Evolutionary conservation across 2,888 invertebrate species (phyloP), one percentile per base, ranked within the genome.

Genomic region (Eledona agricola): DNA sequence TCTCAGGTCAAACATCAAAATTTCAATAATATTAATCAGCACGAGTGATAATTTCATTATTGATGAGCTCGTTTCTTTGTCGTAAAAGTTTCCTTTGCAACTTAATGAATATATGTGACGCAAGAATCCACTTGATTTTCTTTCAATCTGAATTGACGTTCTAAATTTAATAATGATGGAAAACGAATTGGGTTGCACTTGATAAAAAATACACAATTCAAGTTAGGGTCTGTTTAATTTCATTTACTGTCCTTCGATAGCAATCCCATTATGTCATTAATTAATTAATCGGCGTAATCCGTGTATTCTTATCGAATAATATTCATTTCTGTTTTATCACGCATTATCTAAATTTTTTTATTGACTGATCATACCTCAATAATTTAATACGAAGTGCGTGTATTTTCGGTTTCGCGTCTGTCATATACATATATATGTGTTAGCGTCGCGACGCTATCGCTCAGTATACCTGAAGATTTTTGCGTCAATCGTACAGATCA

Each of bases 391-490:
- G 54, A 57, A 57, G 54, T 60, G 62, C 32, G 52, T 56, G 54
- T 62, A 62, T 64, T 65, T 65, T 63, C 58, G 64, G 63, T 56
- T 35, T 35, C 38, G 46, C 59, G 42, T 53, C 51, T 50, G 56
- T 60, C 50, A 66, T 70, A 37, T 25, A 37, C 7, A 17, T 22
- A 40, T 29, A 42, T 42, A 67, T 65, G 66, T 66, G 62, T 59
- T 50, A 47, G 66, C 69, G 66, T 69, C 71, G 60, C 64, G 69
- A 68, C 67, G 70, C 65, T 40, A 50, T 58, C 60, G 55, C 62
- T 51, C 66, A 69, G 69, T 68, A 58, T 59, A 58, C 58, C 63
- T 57, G 57, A 47, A 52, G 55, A 56, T 53, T 61, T 57, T 50
- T 26, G 49, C 34, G 25, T 31, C 34, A 29, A 6, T 26, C 40